Conservation (phyloP, 2,888 invertebrate genomes). For the Lamproptera curius region DNA sequence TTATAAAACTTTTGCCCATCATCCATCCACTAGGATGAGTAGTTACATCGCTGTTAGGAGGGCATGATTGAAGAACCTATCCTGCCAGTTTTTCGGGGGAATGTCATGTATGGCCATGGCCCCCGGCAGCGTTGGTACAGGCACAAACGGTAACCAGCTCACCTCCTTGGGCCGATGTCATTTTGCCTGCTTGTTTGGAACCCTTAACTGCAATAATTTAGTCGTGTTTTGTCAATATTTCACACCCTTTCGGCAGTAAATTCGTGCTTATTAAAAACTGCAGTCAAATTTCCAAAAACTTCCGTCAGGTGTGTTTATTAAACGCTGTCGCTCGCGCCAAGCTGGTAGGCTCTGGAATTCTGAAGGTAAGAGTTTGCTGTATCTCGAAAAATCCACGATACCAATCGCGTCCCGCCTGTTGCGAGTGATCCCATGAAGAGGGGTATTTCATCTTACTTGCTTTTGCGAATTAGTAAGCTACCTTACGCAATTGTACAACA, state of each 20-base stretch:
- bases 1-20: too few species aligned
- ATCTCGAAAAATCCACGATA: slow-evolving; percentile 17
- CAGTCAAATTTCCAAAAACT: background rate
- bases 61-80: slow-evolving; percentile 12
- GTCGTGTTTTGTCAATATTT: slow-evolving; percentile 5
- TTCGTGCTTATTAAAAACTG: too few species aligned
- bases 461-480: slow-evolving; percentile 21
- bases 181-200: slow-evolving; percentile 4
- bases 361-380: slow-evolving; percentile 17
- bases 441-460: slow-evolving; percentile 21
- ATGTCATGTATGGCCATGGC: slow-evolving; percentile 14
- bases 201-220: slow-evolving; percentile 1
- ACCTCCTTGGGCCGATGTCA: slow-evolving; percentile 21
- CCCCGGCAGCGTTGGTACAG: slow-evolving; percentile 5
- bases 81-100: slow-evolving; percentile 19
- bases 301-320: slow-evolving; percentile 1
- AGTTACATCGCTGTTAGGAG: slow-evolving; percentile 11
- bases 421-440: slow-evolving; percentile 19
- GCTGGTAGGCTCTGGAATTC: slow-evolving; percentile 16
- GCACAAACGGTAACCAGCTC: slow-evolving; percentile 17
- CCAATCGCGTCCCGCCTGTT: slow-evolving; percentile 19
- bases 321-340: slow-evolving; percentile 13
- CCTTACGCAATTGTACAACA: slow-evolving; percentile 19
- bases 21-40: too few species aligned
- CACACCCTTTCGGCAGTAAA: slow-evolving; percentile 7